These are phyloP conservation scores for Trichogramma dendrolimi DNA, from an alignment of 2,888 invertebrate species.

Conservation along the genomic window DNA sequence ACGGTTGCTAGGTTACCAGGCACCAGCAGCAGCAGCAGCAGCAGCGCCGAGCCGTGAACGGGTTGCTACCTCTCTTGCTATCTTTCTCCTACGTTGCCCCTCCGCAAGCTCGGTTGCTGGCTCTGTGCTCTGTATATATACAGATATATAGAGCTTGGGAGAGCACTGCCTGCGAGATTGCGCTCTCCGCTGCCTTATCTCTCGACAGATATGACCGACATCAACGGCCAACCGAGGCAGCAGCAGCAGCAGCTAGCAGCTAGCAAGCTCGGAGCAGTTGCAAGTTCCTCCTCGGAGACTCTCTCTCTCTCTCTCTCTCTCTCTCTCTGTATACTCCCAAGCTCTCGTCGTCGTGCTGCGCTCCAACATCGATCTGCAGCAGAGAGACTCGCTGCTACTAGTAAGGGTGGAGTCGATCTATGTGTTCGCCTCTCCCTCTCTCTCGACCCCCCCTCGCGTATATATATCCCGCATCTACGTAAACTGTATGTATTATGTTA, in stretches of 20 bases:
- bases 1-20: conserved; percentile 31
- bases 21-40: conserved; percentile 12
- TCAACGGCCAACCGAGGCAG: not conserved
- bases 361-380: conserved; percentile 17
- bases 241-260: not conserved
- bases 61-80: conserved; percentile 38
- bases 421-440: conserved; percentile 1
- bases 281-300: conserved; percentile 8
- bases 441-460: not conserved
- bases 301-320: conserved; percentile 18
- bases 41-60: conserved; percentile 21
- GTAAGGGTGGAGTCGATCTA: not conserved
- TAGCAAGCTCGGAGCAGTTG: not conserved
- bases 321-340: conserved; percentile 19
- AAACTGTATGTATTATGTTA: too few relatives aligned
- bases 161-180: conserved; percentile 5
- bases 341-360: conserved; percentile 29
- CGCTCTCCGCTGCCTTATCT: conserved; percentile 11
- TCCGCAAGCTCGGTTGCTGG: conserved; percentile 1
- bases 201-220: not conserved
- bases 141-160: not conserved
- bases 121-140: not conserved
- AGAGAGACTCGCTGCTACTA: not conserved
- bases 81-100: conserved; percentile 3
- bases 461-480: not conserved